These are phyloP conservation scores for Pandemis heparana DNA, from an alignment of 2,888 invertebrate genomes.

Conservation along the genomic window DNA sequence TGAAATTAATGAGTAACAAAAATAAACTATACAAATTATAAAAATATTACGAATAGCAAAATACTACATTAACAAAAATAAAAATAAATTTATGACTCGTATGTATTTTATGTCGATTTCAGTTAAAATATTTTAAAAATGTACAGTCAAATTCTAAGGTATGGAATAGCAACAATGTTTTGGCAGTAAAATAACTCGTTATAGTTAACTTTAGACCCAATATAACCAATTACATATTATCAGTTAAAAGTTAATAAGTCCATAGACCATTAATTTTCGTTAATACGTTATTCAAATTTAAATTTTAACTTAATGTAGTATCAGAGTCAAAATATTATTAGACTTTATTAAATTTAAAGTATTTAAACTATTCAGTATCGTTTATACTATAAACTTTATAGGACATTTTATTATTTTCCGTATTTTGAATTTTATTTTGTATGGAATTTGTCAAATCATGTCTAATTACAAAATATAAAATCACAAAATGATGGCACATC, in stretches of 20 bases:
- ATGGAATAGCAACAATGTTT: neutral
- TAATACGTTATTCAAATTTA: neutral
- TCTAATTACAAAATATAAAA: too few species aligned
- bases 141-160: neutral
- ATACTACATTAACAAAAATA: neutral
- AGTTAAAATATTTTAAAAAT: neutral
- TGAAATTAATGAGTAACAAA: conserved; percentile 37
- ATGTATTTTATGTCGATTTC: too few species aligned
- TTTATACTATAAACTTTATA: too few species aligned
- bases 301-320: neutral
- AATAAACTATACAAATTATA: conserved; percentile 18
- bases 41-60: neutral
- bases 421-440: too few species aligned
- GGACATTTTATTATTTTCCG: too few species aligned
- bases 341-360: too few species aligned
- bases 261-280: neutral
- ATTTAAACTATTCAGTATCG: too few species aligned
- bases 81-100: conserved; percentile 10
- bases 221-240: neutral
- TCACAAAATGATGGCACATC: too few species aligned
- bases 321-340: neutral
- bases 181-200: neutral
- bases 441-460: too few species aligned
- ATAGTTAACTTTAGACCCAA: neutral
- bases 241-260: neutral